Conservation (phyloP, 2,888 invertebrate species). For the Plagodis pulveraria region DNA sequence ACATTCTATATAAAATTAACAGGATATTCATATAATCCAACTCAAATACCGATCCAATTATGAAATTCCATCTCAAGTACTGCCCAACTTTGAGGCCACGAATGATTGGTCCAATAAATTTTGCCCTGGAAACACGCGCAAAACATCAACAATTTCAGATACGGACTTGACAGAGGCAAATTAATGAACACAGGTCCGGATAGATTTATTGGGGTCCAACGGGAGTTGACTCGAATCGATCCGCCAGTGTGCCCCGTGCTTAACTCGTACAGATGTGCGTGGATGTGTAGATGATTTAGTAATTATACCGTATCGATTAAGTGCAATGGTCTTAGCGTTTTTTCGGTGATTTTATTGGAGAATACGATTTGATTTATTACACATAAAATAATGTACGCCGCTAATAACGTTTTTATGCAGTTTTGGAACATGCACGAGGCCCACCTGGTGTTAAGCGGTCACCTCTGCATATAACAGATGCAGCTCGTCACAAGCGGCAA, state of each 20-base stretch:
- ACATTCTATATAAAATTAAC: not conserved
- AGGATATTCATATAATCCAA: slow-evolving; percentile 14
- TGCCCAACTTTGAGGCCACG: slow-evolving; percentile 59
- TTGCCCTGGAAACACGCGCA: slow-evolving; percentile 65
- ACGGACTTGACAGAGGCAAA: slow-evolving; percentile 72
- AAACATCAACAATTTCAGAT: slow-evolving; percentile 81
- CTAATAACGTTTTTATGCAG: too few relatives aligned
- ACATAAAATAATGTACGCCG: too few relatives aligned
- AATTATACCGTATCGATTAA: not conserved
- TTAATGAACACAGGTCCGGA: slow-evolving; percentile 75
- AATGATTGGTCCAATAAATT: slow-evolving; percentile 75
- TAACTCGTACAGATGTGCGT: slow-evolving; percentile 35
- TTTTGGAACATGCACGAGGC: too few relatives aligned
- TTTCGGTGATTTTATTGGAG: too few relatives aligned
- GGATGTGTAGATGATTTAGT: slow-evolving; percentile 1
- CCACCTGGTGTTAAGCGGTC: too few relatives aligned
- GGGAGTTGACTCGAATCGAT: slow-evolving; percentile 53
- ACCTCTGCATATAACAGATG: too few relatives aligned
- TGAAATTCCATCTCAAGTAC: slow-evolving; percentile 57
- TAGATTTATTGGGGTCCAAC: slow-evolving; percentile 72
- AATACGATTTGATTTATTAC: too few relatives aligned
- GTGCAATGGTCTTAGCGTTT: too few relatives aligned
- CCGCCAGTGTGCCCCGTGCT: slow-evolving; percentile 4
- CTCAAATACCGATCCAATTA: slow-evolving; percentile 46
- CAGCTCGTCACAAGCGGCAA: too few relatives aligned